phyloP scores from a whole-genome alignment of 2,797 vertebrate species.

The Helostoma temminkii region DNA sequence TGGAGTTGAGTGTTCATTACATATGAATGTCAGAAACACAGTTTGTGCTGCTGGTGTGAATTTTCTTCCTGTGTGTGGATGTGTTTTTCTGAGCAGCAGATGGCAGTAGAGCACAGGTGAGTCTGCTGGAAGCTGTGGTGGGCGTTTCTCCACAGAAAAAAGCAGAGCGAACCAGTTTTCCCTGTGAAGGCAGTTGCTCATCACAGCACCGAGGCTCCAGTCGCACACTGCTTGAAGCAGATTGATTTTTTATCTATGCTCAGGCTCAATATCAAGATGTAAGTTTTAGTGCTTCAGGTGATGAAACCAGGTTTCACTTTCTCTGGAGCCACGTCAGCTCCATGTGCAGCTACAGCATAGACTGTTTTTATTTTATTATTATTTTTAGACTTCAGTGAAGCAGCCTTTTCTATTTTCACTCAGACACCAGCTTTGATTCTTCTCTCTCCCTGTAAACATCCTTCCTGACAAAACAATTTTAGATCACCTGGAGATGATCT shows the following conservation, averaged over 20 bases:
- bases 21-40: too few relatives aligned
- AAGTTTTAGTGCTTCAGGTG: background rate
- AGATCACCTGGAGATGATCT: background rate
- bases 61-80: too few relatives aligned
- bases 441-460: background rate
- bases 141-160: conserved; percentile 6
- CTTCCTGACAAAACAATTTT: background rate
- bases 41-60: too few relatives aligned
- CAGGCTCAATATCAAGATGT: background rate
- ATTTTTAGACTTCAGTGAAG: background rate
- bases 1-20: too few relatives aligned
- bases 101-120: conserved; percentile 39
- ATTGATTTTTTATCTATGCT: background rate
- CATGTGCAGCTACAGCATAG: too few relatives aligned
- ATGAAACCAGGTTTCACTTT: background rate
- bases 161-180: conserved; percentile 19
- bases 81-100: conserved; percentile 11
- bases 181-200: background rate
- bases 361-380: background rate
- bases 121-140: background rate
- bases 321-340: too few relatives aligned
- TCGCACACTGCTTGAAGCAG: background rate
- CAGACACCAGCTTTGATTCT: background rate
- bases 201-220: background rate
- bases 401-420: background rate